A percentile compares a stretch with the other conserved stretches of the same genome.
Conservation (phyloP, 2,113 vertebrate genomes). For the Neodon shergylaensis region DNA sequence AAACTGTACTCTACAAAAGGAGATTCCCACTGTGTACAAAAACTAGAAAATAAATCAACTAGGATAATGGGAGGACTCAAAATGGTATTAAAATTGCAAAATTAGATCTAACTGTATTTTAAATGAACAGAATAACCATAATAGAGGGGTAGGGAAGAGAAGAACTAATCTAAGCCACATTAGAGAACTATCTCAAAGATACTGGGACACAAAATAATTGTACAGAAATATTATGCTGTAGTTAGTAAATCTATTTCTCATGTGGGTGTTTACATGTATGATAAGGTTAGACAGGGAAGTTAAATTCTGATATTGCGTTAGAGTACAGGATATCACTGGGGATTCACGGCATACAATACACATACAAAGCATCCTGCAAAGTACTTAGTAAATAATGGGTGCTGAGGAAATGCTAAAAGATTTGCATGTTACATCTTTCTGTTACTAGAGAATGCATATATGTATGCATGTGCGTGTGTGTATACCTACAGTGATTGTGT, state of each 20-base stretch:
- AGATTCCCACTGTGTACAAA: not conserved
- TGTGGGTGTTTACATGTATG: not conserved
- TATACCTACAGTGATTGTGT: not conserved
- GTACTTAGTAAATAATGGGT: not conserved
- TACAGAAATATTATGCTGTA: not conserved
- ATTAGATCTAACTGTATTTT: not conserved
- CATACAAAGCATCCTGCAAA: not conserved
- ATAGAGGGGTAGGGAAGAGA: not conserved
- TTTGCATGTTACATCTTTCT: not conserved
- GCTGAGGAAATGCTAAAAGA: not conserved
- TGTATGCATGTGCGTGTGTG: too few species aligned
- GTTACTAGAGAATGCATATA: not conserved
- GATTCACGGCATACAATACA: not conserved
- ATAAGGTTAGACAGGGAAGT: not conserved
- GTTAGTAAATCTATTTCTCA: conserved; percentile 5
- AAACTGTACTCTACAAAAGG: not conserved
- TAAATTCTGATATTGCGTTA: not conserved
- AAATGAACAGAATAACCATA: not conserved
- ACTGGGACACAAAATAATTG: not conserved
- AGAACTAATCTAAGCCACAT: not conserved
- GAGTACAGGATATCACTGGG: not conserved
- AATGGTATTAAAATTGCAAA: conserved; percentile 32
- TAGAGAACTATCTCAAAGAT: not conserved
- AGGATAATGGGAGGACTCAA: not conserved
- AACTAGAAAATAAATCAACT: not conserved